These are phyloP conservation scores for Noctilio leporinus DNA, from an alignment of 2,113 vertebrate species.

Conservation along the genomic window DNA sequence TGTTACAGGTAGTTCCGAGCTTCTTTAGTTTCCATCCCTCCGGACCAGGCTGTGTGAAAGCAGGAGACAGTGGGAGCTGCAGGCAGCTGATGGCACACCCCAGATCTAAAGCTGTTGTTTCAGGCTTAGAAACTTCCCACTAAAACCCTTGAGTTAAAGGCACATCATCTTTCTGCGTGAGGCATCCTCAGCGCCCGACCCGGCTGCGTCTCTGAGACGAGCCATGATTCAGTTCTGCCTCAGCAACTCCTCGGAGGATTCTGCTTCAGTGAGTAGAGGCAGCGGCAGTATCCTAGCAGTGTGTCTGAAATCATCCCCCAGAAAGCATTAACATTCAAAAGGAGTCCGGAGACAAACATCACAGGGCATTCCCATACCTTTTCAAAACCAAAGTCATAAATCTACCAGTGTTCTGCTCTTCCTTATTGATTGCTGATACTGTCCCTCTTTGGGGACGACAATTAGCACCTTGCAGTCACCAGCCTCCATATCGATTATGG, in stretches of 20 bases:
- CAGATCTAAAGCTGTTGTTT: conserved; percentile 48
- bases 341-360: neutral
- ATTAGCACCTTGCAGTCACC: conserved; percentile 45
- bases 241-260: conserved; percentile 64
- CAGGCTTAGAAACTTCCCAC: conserved; percentile 58
- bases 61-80: neutral
- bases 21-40: conserved; percentile 63
- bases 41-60: conserved; percentile 17
- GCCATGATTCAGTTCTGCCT: conserved; percentile 75
- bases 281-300: conserved; percentile 54
- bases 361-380: conserved; percentile 53
- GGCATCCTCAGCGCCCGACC: conserved; percentile 50
- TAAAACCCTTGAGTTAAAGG: conserved; percentile 6
- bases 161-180: conserved; percentile 34
- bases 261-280: conserved; percentile 65
- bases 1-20: conserved; percentile 64
- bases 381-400: conserved; percentile 56
- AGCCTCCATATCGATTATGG: conserved; percentile 46
- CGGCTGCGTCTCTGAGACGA: neutral
- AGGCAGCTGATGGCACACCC: conserved; percentile 34
- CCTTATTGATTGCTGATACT: conserved; percentile 43
- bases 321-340: conserved; percentile 71
- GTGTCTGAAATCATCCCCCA: conserved; percentile 66
- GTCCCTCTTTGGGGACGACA: conserved; percentile 34
- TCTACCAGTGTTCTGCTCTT: neutral